Evolutionary conservation across 2,888 invertebrate species (phyloP), one percentile per base, ranked within the genome.

Genomic region (Xanthia icteritia): DNA sequence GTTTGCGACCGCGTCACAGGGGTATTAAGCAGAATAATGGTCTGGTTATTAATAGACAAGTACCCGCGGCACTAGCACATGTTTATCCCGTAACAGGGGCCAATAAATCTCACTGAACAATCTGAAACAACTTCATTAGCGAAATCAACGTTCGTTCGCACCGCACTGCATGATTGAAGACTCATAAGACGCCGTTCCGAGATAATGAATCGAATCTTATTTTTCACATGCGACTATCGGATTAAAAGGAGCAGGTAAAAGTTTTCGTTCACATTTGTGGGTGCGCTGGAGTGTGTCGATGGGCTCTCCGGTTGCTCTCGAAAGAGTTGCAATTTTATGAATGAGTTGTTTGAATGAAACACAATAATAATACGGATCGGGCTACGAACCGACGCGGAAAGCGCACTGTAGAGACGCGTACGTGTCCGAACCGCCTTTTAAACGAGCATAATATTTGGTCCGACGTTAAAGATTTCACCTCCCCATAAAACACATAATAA

Each of bases 311-410:
- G 92, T 94, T 94, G 92, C 93, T 91, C 90, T 91, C 91, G 88
- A 93, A 92, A 92, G 92, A 94, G 92, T 93, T 93, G 93, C 95
- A 96, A 96, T 96, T 96, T 96, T 95, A 95, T 96, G 96, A 96
- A 96, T 96, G 96, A 95, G 92, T 94, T 95, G 94, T 94, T 96
- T 95, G 94, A 96, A 96, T 95, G 95, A 94, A 95, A 94, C 92
- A 93, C 92, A 93, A 94, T 95, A 95, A 95, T 95, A 94, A 92
- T 92, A 92, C 88, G 91, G 90, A 87, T 89, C 89, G 87, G 90
- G 85, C 89, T 87, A 90, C 89, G 91, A 91, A 92, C 87, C 92
- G 92, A 91, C 89, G 92, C 92, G 90, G 90, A 93, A 93, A 93
- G 91, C 90, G 86, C 88, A 79, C 84, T 88, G 86, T 86, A 86